These are phyloP conservation scores for Aphidoletes aphidimyza DNA, from an alignment of 2,888 invertebrate genomes.

Conservation along the genomic window DNA sequence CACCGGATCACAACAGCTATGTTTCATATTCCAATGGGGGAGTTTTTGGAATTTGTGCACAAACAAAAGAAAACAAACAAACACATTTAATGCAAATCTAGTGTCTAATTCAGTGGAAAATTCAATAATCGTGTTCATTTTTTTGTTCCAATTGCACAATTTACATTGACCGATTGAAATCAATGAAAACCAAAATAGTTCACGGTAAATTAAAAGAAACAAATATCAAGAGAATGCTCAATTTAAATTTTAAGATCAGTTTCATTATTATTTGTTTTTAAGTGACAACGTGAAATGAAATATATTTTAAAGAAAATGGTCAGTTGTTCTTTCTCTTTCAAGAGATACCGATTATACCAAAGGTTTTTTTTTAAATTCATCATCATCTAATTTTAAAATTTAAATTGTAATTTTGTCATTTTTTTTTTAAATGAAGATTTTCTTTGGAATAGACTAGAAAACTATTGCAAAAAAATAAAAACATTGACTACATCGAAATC, in stretches of 20 bases:
- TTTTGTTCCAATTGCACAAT: constrained; percentile 39
- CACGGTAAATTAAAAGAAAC: background rate
- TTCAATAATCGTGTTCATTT: background rate
- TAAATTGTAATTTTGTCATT: background rate
- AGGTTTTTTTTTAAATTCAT: background rate
- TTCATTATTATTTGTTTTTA: background rate
- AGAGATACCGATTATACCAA: background rate
- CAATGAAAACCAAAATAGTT: background rate
- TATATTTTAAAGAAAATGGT: background rate
- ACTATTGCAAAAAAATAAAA: background rate
- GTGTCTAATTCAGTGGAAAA: no score
- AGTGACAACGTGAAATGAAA: background rate
- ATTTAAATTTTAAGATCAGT: background rate
- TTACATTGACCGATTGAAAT: background rate
- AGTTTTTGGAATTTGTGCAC: background rate
- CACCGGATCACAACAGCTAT: background rate
- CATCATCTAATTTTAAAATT: background rate
- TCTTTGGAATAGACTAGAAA: background rate
- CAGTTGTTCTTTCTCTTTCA: background rate
- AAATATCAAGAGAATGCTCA: constrained; percentile 4
- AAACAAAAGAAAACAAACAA: background rate
- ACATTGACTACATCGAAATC: background rate
- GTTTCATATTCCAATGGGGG: background rate
- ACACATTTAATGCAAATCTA: background rate
- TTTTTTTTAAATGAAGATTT: background rate